Percentiles rank a stretch among this genome's conserved stretches.
Evolutionary conservation across 1,140 invertebrate species (phyloP).

Genomic region (Pristionchus pacificus): DNA sequence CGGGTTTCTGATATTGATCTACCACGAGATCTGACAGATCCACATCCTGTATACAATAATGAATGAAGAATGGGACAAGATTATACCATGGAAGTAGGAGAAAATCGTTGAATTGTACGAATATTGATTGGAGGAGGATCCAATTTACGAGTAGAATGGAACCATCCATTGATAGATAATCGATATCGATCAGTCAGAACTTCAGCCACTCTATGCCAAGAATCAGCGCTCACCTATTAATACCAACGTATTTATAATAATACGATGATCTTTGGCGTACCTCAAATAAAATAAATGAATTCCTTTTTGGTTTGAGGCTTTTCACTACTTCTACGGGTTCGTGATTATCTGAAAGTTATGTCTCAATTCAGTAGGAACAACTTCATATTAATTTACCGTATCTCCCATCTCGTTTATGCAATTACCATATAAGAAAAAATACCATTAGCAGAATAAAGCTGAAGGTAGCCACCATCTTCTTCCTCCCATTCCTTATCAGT

Average conservation of each 20-base stretch:
- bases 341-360: background rate
- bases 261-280: background rate
- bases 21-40: background rate
- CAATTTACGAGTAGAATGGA: conserved; percentile 20
- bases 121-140: background rate
- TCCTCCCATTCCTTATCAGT: background rate
- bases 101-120: background rate
- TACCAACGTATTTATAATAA: background rate
- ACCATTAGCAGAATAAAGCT: background rate
- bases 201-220: conserved; percentile 12
- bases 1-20: background rate
- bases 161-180: conserved; percentile 32
- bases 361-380: background rate
- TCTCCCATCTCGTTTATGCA: background rate
- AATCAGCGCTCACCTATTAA: background rate
- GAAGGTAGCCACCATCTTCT: background rate
- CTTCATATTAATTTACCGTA: too few species aligned
- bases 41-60: background rate
- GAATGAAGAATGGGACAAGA: background rate
- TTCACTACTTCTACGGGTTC: background rate
- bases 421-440: background rate
- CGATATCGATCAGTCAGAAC: conserved; percentile 17
- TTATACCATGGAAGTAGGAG: background rate
- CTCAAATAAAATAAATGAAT: background rate
- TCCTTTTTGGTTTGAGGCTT: background rate